Conservation (phyloP, 2,797 vertebrate species). For the Simalia tracyae region DNA sequence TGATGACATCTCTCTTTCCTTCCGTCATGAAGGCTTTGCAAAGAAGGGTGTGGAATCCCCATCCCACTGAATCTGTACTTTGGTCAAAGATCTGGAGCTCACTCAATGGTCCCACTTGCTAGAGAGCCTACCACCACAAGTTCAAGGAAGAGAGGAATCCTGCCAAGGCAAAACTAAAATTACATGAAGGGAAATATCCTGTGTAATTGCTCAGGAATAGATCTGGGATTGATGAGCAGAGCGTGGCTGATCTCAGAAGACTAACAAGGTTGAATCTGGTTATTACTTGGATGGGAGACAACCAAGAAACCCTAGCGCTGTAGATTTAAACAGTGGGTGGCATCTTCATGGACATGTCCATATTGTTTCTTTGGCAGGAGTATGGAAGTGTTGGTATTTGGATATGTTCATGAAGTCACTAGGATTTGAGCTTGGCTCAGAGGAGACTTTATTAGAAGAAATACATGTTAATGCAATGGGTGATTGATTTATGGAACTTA, state of each 20-base stretch:
- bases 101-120: rapidly evolving
- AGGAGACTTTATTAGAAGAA: background rate
- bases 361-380: background rate
- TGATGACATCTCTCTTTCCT: rapidly evolving
- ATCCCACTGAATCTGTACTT: background rate
- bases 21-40: background rate
- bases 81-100: background rate
- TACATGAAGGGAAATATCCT: too few relatives aligned
- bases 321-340: background rate
- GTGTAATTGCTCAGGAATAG: background rate
- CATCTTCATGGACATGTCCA: background rate
- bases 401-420: background rate
- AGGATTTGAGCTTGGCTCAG: background rate
- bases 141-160: background rate
- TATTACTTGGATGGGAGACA: background rate
- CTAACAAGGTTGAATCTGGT: background rate
- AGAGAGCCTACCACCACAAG: background rate
- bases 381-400: background rate
- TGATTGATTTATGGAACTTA: background rate
- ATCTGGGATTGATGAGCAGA: background rate
- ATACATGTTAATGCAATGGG: too few relatives aligned
- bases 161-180: background rate
- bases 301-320: background rate
- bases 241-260: background rate
- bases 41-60: background rate